These are phyloP conservation scores for Bucorvus abyssinicus DNA, from an alignment of 2,797 vertebrate genomes.

Conservation along the genomic window DNA sequence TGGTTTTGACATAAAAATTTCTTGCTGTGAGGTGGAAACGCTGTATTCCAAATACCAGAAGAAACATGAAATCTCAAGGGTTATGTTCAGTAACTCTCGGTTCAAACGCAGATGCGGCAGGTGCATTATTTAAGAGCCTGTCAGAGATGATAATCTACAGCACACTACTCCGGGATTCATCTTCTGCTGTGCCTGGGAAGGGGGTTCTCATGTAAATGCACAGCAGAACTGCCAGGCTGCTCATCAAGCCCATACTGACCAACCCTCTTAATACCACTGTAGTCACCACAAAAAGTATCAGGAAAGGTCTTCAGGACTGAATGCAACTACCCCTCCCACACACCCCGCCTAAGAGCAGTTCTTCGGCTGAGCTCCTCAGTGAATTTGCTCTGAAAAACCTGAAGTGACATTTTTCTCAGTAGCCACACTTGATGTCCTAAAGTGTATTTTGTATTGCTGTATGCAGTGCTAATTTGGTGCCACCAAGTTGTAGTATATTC, in stretches of 20 bases:
- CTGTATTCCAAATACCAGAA: constrained; percentile 56
- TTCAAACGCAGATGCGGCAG: constrained; percentile 58
- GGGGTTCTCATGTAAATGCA: not conserved
- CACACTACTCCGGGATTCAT: constrained; percentile 9
- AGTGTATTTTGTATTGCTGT: not conserved
- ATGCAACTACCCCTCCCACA: not conserved
- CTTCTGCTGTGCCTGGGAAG: not conserved
- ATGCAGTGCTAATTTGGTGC: not conserved
- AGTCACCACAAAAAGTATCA: not conserved
- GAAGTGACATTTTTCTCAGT: not conserved
- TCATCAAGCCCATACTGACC: not conserved
- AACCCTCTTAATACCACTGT: not conserved
- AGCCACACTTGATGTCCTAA: not conserved
- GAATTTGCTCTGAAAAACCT: not conserved
- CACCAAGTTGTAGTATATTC: not conserved
- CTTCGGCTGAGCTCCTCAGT: not conserved
- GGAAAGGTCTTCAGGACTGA: not conserved
- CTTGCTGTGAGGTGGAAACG: constrained; percentile 29
- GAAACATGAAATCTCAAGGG: constrained; percentile 60
- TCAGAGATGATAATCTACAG: constrained; percentile 64
- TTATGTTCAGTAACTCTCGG: constrained; percentile 55
- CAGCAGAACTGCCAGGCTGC: not conserved
- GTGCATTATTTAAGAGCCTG: constrained; percentile 71
- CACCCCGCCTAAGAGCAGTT: not conserved
- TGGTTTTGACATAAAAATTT: constrained; percentile 70